Conservation (phyloP, 2,113 vertebrate genomes). For the Proteles cristata region DNA sequence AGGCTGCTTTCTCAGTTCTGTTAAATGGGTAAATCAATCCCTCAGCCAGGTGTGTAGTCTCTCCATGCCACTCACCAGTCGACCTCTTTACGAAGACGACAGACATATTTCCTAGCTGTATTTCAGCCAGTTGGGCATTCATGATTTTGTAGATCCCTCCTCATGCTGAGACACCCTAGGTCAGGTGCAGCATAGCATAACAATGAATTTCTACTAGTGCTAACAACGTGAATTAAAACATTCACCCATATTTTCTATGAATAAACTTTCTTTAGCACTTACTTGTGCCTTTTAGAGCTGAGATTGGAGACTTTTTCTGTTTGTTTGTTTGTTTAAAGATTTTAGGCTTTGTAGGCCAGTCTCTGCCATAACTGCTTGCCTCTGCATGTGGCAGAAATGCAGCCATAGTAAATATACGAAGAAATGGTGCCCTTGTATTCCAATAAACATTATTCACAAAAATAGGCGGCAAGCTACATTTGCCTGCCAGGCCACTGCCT, state of each 20-base stretch:
- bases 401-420: background rate
- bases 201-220: background rate
- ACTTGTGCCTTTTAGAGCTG: background rate
- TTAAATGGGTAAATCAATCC: background rate
- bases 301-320: background rate
- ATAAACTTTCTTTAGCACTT: background rate
- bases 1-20: background rate
- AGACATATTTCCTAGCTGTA: background rate
- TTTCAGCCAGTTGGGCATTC: background rate
- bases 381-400: background rate
- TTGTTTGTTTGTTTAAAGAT: background rate
- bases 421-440: background rate
- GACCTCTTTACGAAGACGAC: background rate
- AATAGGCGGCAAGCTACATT: background rate
- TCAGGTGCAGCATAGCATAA: background rate
- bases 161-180: background rate
- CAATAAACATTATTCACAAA: constrained; percentile 5
- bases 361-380: background rate
- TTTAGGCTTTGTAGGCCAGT: background rate
- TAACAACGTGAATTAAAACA: background rate
- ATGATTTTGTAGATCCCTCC: background rate
- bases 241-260: background rate
- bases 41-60: background rate
- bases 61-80: background rate
- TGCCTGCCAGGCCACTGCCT: background rate